Evolutionary conservation across 2,797 vertebrate species (phyloP).

Genomic region (Anomalospiza imberbis): DNA sequence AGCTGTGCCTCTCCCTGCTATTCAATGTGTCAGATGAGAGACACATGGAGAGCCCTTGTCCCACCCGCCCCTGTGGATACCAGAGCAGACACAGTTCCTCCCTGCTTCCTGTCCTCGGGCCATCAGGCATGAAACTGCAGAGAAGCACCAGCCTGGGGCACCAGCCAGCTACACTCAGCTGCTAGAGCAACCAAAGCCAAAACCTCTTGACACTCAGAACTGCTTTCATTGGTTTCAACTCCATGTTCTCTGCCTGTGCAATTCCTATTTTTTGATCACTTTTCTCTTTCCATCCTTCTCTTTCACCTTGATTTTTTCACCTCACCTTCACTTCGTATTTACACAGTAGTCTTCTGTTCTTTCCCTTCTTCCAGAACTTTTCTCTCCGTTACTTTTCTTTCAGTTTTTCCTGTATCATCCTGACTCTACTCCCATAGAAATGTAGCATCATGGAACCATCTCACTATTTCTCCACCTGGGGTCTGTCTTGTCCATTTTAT

Average conservation of each 20-base stretch:
- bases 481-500: slow-evolving; percentile 43
- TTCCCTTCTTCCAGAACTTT: background rate
- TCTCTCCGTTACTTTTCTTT: background rate
- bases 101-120: background rate
- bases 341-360: background rate
- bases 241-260: background rate
- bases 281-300: background rate
- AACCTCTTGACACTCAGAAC: background rate
- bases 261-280: background rate
- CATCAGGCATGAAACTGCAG: background rate
- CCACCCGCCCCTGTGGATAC: background rate
- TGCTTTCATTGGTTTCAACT: background rate
- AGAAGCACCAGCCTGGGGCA: background rate
- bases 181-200: background rate
- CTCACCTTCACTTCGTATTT: background rate
- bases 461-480: slow-evolving; percentile 34
- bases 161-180: background rate
- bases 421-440: background rate
- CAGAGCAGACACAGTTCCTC: background rate
- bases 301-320: background rate
- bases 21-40: background rate
- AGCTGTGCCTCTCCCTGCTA: background rate
- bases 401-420: background rate
- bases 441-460: background rate
- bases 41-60: background rate